Base-by-base conservation (phyloP, 2,797 vertebrate species). In the Xiphophorus birchmanni region DNA sequence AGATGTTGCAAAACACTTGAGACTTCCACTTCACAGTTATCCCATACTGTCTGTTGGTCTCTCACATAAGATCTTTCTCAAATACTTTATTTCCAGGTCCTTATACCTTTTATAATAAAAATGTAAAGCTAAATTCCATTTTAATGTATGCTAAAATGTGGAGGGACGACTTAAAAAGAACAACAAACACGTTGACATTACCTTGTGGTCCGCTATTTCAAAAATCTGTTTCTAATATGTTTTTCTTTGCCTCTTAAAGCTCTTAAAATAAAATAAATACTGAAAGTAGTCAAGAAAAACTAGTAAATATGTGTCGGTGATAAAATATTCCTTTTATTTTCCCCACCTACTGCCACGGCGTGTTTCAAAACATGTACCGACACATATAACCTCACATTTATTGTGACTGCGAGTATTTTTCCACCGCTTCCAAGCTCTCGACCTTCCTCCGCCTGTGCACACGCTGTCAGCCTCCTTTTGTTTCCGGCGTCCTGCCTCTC, bases 401-500 rank as follows among this genome's bases (percentile, higher is more conserved):
- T 63, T 23, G 3, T 77, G 76, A 50, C 56, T 67, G 48, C 23
- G 10, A 63, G 40, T 29, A 44, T 60, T 47, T 32, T 47, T 13
- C 32, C 29, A 10, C 37, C 9, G 21, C 10, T 45, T 21, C 45
- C 72, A 17, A 5, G 5, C 42, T 76, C 29, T 60, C 44, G 63
- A 35, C 18, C 72, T 29, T 26, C 29, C 44, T 76, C 82, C 3
- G 60, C 13, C 60, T 9, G 73, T 1, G 35, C 81, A 54, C 67
- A 12, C 78, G n/a, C 82, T 50, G 37, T 48, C 80, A 3, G 44
- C 47, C 83, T 47, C 71, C 77, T 74, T 86, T 80, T 93, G 82
- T 84, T 91, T 82, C 8, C 42, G 15, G 26, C 23, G 6, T 71
- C 73, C 84, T 84, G 37, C 79, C 81, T 73, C 78, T 82, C 67